Evolutionary conservation across 1,140 invertebrate species (phyloP).

Genomic region (Pararge aegeria): DNA sequence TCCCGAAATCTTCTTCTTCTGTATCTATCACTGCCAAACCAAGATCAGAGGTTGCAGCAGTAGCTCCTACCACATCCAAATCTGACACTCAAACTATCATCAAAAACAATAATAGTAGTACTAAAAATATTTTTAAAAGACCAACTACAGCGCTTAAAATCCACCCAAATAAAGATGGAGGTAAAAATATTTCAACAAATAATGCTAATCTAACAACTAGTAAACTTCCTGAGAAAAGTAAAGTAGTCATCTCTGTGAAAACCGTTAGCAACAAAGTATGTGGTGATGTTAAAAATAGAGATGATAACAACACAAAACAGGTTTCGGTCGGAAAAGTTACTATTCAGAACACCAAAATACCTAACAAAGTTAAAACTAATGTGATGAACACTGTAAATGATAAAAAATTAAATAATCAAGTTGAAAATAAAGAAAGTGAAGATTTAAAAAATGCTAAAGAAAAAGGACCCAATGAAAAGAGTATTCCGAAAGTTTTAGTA

Average conservation of each 20-base stretch:
- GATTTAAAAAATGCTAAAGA: background rate
- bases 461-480: background rate
- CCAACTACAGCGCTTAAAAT: constrained; percentile 27
- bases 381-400: background rate
- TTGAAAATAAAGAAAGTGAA: background rate
- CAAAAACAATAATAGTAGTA: constrained; percentile 3
- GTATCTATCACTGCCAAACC: constrained; percentile 5
- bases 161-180: background rate
- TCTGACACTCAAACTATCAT: background rate
- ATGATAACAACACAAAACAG: too few species aligned
- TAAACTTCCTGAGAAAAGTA: too few species aligned
- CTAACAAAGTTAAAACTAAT: background rate
- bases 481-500: background rate
- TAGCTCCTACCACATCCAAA: constrained; percentile 18
- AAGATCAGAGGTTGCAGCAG: constrained; percentile 11
- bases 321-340: too few species aligned
- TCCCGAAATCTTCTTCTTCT: constrained; percentile 8
- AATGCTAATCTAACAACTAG: background rate
- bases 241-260: too few species aligned
- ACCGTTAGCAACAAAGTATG: too few species aligned
- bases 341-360: background rate
- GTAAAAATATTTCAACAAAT: background rate
- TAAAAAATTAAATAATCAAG: too few species aligned
- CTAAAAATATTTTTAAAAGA: constrained; percentile 30
- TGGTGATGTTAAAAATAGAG: too few species aligned